Evolutionary conservation across 1,140 invertebrate species (phyloP).

Genomic region (Caerostris extrusa): DNA sequence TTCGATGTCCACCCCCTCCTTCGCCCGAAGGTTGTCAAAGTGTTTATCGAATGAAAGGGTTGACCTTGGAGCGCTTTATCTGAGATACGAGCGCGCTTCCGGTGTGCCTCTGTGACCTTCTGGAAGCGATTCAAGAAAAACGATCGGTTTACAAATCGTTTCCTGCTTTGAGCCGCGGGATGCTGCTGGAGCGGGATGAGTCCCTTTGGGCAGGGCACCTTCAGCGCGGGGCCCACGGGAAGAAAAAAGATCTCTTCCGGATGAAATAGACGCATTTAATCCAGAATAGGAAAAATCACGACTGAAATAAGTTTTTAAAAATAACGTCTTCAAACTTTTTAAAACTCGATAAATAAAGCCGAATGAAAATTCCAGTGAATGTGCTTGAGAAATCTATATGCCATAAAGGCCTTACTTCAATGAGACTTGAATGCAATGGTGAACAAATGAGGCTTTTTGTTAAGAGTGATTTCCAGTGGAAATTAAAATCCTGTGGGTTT

Average conservation of each 20-base stretch:
- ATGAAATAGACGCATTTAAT: not conserved
- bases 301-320: not conserved
- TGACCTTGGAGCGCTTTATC: slow-evolving; percentile 22
- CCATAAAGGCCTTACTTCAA: no score
- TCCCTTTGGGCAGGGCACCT: not conserved
- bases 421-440: no score
- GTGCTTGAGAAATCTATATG: no score
- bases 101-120: slow-evolving; percentile 12
- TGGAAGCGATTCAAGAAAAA: slow-evolving; percentile 12
- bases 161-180: not conserved
- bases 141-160: slow-evolving; percentile 24
- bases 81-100: slow-evolving; percentile 1
- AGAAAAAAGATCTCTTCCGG: not conserved
- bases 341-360: not conserved
- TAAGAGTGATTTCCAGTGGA: no score
- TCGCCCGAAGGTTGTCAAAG: slow-evolving; percentile 11
- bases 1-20: not conserved
- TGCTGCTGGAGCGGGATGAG: not conserved
- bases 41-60: slow-evolving; percentile 27
- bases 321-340: not conserved
- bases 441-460: no score
- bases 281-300: not conserved
- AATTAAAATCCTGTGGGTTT: no score
- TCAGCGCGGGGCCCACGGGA: not conserved
- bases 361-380: no score